These are phyloP conservation scores for Artibeus lituratus DNA, from an alignment of 2,797 vertebrate genomes.

Conservation along the genomic window DNA sequence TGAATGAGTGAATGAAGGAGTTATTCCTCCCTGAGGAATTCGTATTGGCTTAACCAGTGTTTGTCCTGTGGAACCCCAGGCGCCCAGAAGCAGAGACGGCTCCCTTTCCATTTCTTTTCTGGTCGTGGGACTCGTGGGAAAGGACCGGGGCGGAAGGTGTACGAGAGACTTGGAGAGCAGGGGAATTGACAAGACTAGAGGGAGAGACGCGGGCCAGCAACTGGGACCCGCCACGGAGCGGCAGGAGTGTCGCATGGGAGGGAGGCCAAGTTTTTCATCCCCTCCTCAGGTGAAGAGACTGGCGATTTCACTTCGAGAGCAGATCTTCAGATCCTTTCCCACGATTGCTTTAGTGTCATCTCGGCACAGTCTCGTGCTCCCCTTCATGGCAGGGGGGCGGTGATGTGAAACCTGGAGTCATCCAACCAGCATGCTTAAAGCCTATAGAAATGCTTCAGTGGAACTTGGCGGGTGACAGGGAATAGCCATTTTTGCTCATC, in stretches of 20 bases:
- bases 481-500: conserved; percentile 47
- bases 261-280: conserved; percentile 47
- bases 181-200: not conserved
- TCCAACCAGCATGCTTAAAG: conserved; percentile 43
- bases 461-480: conserved; percentile 69
- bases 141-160: not conserved
- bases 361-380: conserved; percentile 1
- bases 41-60: not conserved
- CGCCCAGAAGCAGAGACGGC: not conserved
- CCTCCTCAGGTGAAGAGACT: not conserved
- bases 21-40: not conserved
- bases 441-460: conserved; percentile 54
- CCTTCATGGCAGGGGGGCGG: not conserved
- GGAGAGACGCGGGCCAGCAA: not conserved
- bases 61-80: not conserved
- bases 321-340: conserved; percentile 24
- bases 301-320: conserved; percentile 20
- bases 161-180: not conserved
- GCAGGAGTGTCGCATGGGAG: not conserved
- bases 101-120: conserved; percentile 8
- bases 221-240: not conserved
- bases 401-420: not conserved
- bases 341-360: conserved; percentile 31
- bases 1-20: not conserved
- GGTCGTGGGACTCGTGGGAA: not conserved